A percentile compares a stretch with the other conserved stretches of the same genome.
Conservation (phyloP, 1,140 invertebrate species). For the Aphis gossypii region DNA sequence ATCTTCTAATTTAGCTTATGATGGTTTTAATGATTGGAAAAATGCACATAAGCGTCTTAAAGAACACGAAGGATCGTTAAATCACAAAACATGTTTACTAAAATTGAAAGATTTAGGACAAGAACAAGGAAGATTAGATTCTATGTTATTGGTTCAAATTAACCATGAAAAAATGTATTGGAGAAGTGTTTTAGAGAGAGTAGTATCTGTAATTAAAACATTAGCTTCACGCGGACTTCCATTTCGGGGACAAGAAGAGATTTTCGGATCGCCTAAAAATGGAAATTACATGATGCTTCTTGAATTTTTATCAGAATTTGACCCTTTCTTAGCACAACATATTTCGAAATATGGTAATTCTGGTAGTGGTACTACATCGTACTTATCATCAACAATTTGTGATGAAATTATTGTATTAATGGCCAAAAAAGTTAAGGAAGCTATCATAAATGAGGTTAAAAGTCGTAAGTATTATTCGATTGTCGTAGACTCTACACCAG, state of each 20-base stretch:
- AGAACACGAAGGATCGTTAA: background rate
- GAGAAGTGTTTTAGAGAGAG: conserved; percentile 60
- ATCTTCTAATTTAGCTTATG: background rate
- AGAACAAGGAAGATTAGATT: background rate
- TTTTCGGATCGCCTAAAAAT: conserved; percentile 8
- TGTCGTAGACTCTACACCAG: conserved; percentile 37
- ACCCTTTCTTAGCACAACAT: conserved; percentile 63
- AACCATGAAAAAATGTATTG: conserved; percentile 57
- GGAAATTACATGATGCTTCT: conserved; percentile 24
- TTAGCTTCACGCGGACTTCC: conserved; percentile 51
- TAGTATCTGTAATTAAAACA: conserved; percentile 60
- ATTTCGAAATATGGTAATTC: conserved; percentile 62
- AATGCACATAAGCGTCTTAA: conserved; percentile 7
- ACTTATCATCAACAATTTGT: conserved; percentile 63
- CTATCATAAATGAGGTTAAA: background rate
- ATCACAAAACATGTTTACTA: background rate
- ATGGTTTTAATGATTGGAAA: background rate
- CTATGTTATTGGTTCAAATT: background rate
- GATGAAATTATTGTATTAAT: conserved; percentile 63
- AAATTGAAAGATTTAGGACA: background rate
- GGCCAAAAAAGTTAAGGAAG: conserved; percentile 59
- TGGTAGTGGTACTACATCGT: conserved; percentile 62
- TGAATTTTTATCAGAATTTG: conserved; percentile 63
- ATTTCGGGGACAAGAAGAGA: background rate
- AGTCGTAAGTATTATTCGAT: conserved; percentile 26